Evolutionary conservation across 2,797 vertebrate species (phyloP).

Genomic region (Eleutherodactylus coqui): DNA sequence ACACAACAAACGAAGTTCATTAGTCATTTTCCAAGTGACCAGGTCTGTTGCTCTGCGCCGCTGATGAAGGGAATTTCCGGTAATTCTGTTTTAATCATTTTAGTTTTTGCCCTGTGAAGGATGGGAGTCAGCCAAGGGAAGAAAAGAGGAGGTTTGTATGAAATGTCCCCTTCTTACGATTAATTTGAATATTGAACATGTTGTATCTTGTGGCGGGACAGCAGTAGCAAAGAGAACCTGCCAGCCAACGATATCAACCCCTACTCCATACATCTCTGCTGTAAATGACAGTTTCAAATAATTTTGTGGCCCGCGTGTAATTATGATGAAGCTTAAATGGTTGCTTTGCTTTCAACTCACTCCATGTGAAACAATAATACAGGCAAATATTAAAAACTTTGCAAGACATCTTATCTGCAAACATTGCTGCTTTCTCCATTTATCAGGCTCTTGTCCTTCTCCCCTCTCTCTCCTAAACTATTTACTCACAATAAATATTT

Average conservation of each 20-base stretch:
- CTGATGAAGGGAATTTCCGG: conserved; percentile 69
- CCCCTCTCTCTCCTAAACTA: too few relatives aligned
- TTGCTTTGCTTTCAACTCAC: too few relatives aligned
- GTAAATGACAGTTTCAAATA: too few relatives aligned
- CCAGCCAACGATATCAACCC: background rate
- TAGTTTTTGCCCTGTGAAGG: conserved; percentile 64
- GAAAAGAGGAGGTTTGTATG: conserved; percentile 25
- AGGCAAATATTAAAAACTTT: too few relatives aligned
- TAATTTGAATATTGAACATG: conserved; percentile 15
- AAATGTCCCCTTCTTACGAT: background rate
- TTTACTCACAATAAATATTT: too few relatives aligned
- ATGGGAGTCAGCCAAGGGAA: conserved; percentile 62
- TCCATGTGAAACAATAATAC: too few relatives aligned
- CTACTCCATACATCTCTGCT: too few relatives aligned
- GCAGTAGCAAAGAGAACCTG: background rate
- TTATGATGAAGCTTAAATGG: too few relatives aligned
- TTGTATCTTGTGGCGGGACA: background rate
- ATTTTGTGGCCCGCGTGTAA: too few relatives aligned
- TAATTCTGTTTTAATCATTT: conserved; percentile 70
- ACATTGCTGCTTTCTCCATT: too few relatives aligned
- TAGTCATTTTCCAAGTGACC: conserved; percentile 79
- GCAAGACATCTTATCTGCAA: too few relatives aligned
- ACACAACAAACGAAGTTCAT: conserved; percentile 82
- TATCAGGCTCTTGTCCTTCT: too few relatives aligned
- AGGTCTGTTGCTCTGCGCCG: conserved; percentile 70